Base-by-base conservation (phyloP, 2,113 vertebrate genomes). In the Pteropus alecto region DNA sequence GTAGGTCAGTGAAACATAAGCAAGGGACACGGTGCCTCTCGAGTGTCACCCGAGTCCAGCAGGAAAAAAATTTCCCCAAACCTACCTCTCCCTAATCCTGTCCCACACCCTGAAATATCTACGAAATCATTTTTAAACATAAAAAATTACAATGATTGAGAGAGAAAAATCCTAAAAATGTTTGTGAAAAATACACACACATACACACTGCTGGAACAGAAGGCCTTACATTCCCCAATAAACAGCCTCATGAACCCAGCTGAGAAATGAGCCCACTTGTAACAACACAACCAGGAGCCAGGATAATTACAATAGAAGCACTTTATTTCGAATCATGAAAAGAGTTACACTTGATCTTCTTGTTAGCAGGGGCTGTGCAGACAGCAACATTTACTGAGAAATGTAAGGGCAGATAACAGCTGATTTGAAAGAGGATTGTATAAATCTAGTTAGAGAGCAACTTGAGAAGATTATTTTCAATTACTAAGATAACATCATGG, bases 381-480 rank as follows among this genome's bases (percentile, higher is more conserved):
- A 97, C 97, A 98, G 95, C 87, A 98, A 97, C 94, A 96, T 97
- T 98, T 98, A 97, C 91, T 97, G 97, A 97, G 98, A 98, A 98
- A 98, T 96, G 98, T 96, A 95, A 95, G 93, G 95, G 78, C 97
- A 98, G 98, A 98, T 98, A 98, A 98, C 97, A 97, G 97, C 77
- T 97, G 98, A 98, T 98, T 98, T 98, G 98, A 98, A 98, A 98
- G 38, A 46, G 70, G 87, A 97, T 98, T 97, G 90, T 98, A 96
- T 98, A 98, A 98, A 97, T 98, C 98, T 96, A 98, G 98, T 98
- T 98, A 98, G 98, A 95, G 93, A 98, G 97, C 97, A 98, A 98
- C 97, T 98, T 98, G 95, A 97, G 98, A 97, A 98, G 97, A 98
- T 98, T 98, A 98, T 98, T 99, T 99, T 99, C 98, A 99, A 99